Evolutionary conservation across 2,888 invertebrate species (phyloP).

Genomic region (Caenorhabditis macrosperma): DNA sequence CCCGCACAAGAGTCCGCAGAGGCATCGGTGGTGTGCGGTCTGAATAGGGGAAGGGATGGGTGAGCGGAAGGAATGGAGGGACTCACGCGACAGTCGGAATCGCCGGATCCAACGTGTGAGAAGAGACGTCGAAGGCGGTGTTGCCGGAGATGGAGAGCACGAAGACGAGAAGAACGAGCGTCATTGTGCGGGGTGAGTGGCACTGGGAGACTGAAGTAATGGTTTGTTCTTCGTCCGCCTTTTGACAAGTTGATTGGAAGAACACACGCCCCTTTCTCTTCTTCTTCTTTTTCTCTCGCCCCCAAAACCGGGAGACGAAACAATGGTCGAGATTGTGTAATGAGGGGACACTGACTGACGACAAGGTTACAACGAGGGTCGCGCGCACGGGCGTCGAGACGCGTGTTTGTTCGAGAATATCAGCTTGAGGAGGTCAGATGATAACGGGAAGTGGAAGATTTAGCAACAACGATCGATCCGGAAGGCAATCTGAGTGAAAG

Average conservation of each 20-base stretch:
- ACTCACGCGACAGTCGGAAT: conserved; percentile 74
- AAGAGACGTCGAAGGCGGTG: conserved; percentile 32
- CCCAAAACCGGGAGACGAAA: conserved; percentile 46
- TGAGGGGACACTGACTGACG: conserved; percentile 23
- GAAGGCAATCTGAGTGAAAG: too few relatives aligned
- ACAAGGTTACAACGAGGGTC: conserved; percentile 48
- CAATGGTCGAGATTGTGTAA: conserved; percentile 50
- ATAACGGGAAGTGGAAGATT: conserved; percentile 13
- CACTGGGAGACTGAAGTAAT: conserved; percentile 30
- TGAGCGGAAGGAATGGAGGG: not conserved
- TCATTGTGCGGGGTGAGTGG: conserved; percentile 7
- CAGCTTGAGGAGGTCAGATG: conserved; percentile 51
- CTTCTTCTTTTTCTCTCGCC: not conserved
- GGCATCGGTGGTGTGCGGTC: conserved; percentile 67
- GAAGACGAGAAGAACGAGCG: conserved; percentile 1
- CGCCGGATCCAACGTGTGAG: conserved; percentile 70
- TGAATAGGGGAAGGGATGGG: too few relatives aligned
- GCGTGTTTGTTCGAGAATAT: conserved; percentile 48
- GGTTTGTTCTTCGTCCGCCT: conserved; percentile 17
- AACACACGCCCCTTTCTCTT: conserved; percentile 28
- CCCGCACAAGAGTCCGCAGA: conserved; percentile 77
- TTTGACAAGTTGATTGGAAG: conserved; percentile 20
- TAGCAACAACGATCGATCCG: not conserved
- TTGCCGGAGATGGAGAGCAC: conserved; percentile 8
- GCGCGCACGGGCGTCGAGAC: conserved; percentile 4